phyloP scores from a whole-genome alignment of 2,113 vertebrate genomes.

The Mus musculus region GRCm39 chr1:44249501-44250000 shows the following conservation, averaged over 20 bases:
- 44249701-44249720: not conserved
- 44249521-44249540: too few species aligned
- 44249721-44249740: not conserved
- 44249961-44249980: not conserved
- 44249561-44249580: too few species aligned
- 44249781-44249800: not conserved
- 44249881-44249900: slow-evolving; percentile 1
- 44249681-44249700: not conserved
- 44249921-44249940: slow-evolving; percentile 15
- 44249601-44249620: not conserved
- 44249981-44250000: not conserved
- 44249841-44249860: not conserved
- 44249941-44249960: not conserved
- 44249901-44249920: slow-evolving; percentile 23
- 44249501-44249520: too few species aligned
- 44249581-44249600: not conserved
- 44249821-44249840: not conserved
- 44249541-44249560: not conserved
- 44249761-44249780: not conserved
- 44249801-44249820: not conserved
- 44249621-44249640: not conserved
- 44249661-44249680: not conserved
- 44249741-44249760: slow-evolving; percentile 42
- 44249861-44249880: not conserved
- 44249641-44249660: not conserved